Conservation (phyloP, 2,888 invertebrate species). For the Eretmocerus hayati region DNA sequence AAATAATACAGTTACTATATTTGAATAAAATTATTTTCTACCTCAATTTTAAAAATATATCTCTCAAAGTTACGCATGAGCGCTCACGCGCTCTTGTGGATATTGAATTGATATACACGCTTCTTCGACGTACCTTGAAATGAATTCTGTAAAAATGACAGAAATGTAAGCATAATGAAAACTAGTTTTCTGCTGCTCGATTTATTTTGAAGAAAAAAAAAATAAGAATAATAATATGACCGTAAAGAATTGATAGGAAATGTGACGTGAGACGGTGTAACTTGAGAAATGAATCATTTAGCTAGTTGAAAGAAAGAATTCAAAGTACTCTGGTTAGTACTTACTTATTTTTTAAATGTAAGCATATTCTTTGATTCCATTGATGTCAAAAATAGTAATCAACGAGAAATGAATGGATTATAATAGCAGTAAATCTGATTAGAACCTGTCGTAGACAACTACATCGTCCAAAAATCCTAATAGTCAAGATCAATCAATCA, state of each 20-base stretch:
- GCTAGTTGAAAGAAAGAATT: slow-evolving; percentile 7
- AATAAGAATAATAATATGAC: background rate
- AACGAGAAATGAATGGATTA: slow-evolving; percentile 2
- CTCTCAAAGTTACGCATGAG: background rate
- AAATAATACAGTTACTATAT: slow-evolving; percentile 7
- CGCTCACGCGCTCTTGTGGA: slow-evolving; percentile 5
- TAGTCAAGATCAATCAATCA: slow-evolving; percentile 10
- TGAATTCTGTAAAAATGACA: slow-evolving; percentile 2
- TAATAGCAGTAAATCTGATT: slow-evolving; percentile 6
- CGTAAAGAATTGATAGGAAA: background rate
- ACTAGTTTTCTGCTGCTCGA: slow-evolving; percentile 3
- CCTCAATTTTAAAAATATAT: slow-evolving; percentile 14
- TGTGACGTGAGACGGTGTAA: too few species aligned
- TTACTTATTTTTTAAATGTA: slow-evolving; percentile 20
- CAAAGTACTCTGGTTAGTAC: slow-evolving; percentile 19
- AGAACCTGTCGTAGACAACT: slow-evolving; percentile 2
- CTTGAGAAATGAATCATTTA: slow-evolving; percentile 7
- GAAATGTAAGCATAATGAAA: slow-evolving; percentile 2
- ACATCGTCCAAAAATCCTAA: slow-evolving; percentile 8
- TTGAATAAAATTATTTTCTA: slow-evolving; percentile 17
- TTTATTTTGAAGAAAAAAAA: slow-evolving; percentile 6
- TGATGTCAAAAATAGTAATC: slow-evolving; percentile 10
- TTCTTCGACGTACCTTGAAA: slow-evolving; percentile 13
- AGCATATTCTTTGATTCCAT: slow-evolving; percentile 11
- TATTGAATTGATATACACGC: slow-evolving; percentile 9